Evolutionary conservation across 2,888 invertebrate genomes (phyloP).

Genomic region (Dendrolimus houi): DNA sequence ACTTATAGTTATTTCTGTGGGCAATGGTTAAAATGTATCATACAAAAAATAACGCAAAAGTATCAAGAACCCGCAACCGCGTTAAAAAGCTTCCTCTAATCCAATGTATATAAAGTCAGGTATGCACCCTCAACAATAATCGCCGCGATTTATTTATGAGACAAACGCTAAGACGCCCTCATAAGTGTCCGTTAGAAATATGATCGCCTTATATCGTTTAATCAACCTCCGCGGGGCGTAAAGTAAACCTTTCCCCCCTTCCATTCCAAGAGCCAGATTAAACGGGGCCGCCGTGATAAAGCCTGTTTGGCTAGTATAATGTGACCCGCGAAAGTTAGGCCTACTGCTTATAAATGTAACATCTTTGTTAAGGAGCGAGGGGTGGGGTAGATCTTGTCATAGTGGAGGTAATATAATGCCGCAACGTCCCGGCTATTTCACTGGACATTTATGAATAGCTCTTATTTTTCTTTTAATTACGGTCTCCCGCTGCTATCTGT

Average conservation of each 20-base stretch:
- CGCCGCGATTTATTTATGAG: neutral
- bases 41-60: neutral
- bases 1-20: too few species aligned
- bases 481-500: slow-evolving; percentile 37
- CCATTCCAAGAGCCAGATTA: slow-evolving; percentile 66
- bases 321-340: slow-evolving; percentile 23
- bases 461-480: slow-evolving; percentile 76
- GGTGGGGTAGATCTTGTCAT: slow-evolving; percentile 24
- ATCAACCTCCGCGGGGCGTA: slow-evolving; percentile 46
- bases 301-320: slow-evolving; percentile 34
- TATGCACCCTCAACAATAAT: neutral
- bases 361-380: slow-evolving; percentile 15
- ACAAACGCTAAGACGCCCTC: neutral
- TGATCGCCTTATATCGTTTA: slow-evolving; percentile 52
- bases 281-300: slow-evolving; percentile 59
- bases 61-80: neutral
- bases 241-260: slow-evolving; percentile 45
- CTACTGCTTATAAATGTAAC: slow-evolving; percentile 7
- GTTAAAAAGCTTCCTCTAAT: neutral
- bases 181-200: slow-evolving; percentile 46
- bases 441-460: slow-evolving; percentile 70
- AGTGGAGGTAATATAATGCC: slow-evolving; percentile 51
- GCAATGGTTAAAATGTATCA: too few species aligned
- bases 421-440: slow-evolving; percentile 52
- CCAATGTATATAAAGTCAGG: neutral